Evolutionary conservation across 2,113 vertebrate genomes (phyloP).

Genomic region (Coptodon bakossiorum): DNA sequence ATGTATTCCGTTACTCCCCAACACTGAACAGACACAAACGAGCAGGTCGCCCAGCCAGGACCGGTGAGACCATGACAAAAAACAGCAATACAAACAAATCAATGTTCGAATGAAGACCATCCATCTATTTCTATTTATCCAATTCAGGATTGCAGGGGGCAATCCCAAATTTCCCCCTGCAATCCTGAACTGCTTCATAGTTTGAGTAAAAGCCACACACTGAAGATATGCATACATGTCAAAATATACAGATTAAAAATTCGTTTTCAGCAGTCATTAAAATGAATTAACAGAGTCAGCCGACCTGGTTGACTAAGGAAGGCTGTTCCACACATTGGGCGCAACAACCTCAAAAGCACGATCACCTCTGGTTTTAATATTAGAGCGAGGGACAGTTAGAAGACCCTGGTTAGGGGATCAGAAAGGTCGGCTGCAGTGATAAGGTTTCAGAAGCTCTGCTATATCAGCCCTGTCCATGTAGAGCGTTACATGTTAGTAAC

Average conservation of each 20-base stretch:
- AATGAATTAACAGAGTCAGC: no score
- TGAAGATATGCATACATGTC: rapidly evolving
- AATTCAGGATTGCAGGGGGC: not conserved
- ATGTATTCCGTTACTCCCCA: no score
- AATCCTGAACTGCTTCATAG: rapidly evolving
- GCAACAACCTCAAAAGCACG: not conserved
- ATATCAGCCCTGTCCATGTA: not conserved
- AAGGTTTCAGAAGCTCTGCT: not conserved
- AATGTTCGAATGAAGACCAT: not conserved
- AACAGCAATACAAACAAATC: not conserved
- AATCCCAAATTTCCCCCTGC: not conserved
- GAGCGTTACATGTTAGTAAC: not conserved
- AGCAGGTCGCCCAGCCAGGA: not conserved
- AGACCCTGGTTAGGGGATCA: not conserved
- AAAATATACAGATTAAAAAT: not conserved
- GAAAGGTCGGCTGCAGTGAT: not conserved
- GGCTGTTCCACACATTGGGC: not conserved
- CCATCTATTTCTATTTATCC: not conserved
- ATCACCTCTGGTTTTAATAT: not conserved
- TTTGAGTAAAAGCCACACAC: not conserved
- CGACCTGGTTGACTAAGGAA: no score
- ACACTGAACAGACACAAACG: not conserved
- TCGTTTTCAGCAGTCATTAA: no score
- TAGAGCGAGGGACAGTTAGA: not conserved
- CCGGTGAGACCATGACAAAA: not conserved